Evolutionary conservation across 2,113 vertebrate genomes (phyloP).

Genomic region (Salvelinus fontinalis): DNA sequence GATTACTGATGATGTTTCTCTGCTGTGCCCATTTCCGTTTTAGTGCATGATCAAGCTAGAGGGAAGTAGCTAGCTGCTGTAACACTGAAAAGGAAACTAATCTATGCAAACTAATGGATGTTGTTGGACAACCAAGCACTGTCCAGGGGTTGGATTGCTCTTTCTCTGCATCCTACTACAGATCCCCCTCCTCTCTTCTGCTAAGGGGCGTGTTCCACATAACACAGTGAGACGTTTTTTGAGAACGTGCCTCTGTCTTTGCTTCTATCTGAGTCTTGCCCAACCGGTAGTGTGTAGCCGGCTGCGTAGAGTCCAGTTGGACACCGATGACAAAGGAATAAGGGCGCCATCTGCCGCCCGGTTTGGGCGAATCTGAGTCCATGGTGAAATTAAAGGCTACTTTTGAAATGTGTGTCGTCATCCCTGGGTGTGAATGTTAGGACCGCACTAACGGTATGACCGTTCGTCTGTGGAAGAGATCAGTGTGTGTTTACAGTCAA

Average conservation of each 20-base stretch:
- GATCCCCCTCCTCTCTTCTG: not conserved
- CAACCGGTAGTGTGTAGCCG: not conserved
- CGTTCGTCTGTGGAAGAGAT: not conserved
- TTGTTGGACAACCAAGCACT: not conserved
- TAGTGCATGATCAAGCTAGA: not conserved
- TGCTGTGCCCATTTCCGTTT: not conserved
- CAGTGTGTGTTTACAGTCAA: constrained; percentile 1
- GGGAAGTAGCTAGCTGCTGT: not conserved
- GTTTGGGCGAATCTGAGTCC: too few relatives aligned
- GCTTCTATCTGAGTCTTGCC: not conserved
- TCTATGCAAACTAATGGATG: not conserved
- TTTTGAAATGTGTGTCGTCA: constrained; percentile 26
- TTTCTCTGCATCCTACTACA: not conserved
- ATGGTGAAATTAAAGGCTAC: constrained; percentile 33
- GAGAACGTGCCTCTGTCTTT: not conserved
- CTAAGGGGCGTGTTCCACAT: not conserved
- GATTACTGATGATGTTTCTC: too few relatives aligned
- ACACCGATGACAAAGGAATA: too few relatives aligned
- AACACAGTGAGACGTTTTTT: not conserved
- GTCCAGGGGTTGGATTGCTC: not conserved
- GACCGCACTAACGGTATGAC: not conserved
- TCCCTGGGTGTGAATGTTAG: not conserved
- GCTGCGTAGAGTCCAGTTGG: not conserved
- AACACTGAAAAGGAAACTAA: not conserved
- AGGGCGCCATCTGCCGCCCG: too few relatives aligned